Evolutionary conservation across 2,888 invertebrate genomes (phyloP).

Genomic region (Ypsolopha sequella): DNA sequence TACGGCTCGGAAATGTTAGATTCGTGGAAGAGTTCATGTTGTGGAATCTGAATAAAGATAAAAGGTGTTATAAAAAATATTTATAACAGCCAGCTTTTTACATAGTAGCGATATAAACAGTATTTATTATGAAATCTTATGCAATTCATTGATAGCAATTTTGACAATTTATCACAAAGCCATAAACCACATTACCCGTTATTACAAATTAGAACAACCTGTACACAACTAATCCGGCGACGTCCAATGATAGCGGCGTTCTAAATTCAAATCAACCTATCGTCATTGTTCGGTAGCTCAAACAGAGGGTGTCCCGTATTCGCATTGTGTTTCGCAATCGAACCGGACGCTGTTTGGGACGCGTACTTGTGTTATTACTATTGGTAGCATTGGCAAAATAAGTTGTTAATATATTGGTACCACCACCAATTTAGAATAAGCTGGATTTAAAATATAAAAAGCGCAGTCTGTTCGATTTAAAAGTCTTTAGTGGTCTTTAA

Average conservation of each 20-base stretch:
- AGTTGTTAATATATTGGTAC: neutral
- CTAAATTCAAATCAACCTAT: slow-evolving; percentile 4
- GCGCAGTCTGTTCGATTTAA: neutral
- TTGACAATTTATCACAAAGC: neutral
- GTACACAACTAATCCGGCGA: neutral
- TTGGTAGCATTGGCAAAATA: neutral
- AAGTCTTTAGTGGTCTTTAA: no score
- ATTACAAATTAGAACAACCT: slow-evolving; percentile 1
- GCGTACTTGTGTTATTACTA: neutral
- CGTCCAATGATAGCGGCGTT: slow-evolving; percentile 1
- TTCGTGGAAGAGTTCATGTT: neutral
- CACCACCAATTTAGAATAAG: neutral
- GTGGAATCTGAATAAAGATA: neutral
- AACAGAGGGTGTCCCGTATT: slow-evolving; percentile 2
- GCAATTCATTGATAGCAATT: neutral
- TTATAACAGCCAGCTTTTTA: no score
- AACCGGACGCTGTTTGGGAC: neutral
- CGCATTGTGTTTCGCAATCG: slow-evolving; percentile 5
- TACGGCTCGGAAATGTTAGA: slow-evolving; percentile 9
- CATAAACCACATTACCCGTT: neutral
- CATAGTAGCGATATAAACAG: no score
- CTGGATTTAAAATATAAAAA: neutral
- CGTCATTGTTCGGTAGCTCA: neutral
- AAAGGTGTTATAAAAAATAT: neutral
- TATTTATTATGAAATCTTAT: neutral